Conservation (phyloP, 1,140 invertebrate genomes). For the Ostrea denselamellosa region DNA sequence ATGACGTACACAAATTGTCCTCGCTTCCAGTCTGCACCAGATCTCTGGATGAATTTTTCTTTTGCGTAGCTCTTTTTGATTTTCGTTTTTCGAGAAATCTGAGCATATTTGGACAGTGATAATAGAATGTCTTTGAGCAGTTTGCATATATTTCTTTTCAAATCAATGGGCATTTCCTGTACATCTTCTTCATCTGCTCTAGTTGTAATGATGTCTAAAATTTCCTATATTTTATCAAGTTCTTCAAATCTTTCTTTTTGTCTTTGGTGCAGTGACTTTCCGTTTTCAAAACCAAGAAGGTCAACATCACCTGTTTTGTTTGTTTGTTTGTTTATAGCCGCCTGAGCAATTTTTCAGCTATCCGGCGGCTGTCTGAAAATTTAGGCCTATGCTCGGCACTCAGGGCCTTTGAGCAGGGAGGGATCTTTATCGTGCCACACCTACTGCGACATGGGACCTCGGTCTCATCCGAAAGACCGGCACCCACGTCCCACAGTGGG, state of each 20-base stretch:
- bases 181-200: not conserved
- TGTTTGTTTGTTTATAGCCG: too few species aligned
- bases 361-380: too few species aligned
- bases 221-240: not conserved
- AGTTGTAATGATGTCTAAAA: slow-evolving; percentile 27
- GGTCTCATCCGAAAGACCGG: too few species aligned
- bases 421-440: too few species aligned
- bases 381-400: too few species aligned
- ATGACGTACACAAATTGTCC: slow-evolving; percentile 54
- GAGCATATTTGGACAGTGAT: too few species aligned
- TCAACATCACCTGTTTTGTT: slow-evolving; percentile 50
- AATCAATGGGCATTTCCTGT: not conserved
- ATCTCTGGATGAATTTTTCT: slow-evolving; percentile 53
- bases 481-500: too few species aligned
- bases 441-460: too few species aligned
- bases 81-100: slow-evolving; percentile 36
- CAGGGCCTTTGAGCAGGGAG: too few species aligned
- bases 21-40: slow-evolving; percentile 52
- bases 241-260: not conserved
- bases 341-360: too few species aligned
- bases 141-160: not conserved
- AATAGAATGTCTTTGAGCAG: not conserved
- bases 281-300: slow-evolving; percentile 51
- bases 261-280: slow-evolving; percentile 12
- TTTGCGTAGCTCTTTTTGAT: slow-evolving; percentile 56